Evolutionary conservation across 2,888 invertebrate genomes (phyloP), one percentile per base, ranked within the genome.

Genomic region (Sipha maydis): DNA sequence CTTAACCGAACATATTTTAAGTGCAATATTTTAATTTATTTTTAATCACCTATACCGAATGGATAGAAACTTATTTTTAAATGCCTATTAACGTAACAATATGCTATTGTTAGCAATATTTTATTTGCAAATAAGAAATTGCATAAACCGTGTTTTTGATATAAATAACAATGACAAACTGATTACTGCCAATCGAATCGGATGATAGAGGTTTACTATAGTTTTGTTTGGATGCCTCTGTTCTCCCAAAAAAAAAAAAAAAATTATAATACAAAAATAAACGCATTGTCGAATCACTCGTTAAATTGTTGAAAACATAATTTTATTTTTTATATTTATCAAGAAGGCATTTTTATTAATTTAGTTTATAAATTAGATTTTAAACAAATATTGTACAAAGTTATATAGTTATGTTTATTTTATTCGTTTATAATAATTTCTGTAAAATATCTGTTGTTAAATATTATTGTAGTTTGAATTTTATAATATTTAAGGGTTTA

Each of bases 271-370:
- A 71, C 28, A 4, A 75, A 19, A 54, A 54, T n/a, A 54, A 54
- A 73, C 19, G 54, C 73, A 34, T 54, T 84, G 61, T 38, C 75
- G 28, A 75, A 69, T 54, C 56, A 69, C 25, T 67, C 77, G 77
- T 85, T 85, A 77, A 67, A 69, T 85, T 78, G 67, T 85, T 78
- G 77, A 85, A 85, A 77, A 54, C 31, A 69, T 78, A 78, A 69
- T 85, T 85, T 85, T 85, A 85, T 85, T 85, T 85, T 85, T 85
- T 85, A 85, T 85, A 85, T 78, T 69, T 78, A 69, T 85, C 77
- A 69, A 78, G 31, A 67, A 34, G 25, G 67, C 77, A 54, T 78
- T 85, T 85, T 77, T 54, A 69, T 69, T 34, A 25, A 69, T 48
- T 69, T 85, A 78, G 85, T n/a, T 48, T 67, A 41, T 73, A 83